phyloP scores from a whole-genome alignment of 2,888 invertebrate species.

The Troides oblongomaculatus region DNA sequence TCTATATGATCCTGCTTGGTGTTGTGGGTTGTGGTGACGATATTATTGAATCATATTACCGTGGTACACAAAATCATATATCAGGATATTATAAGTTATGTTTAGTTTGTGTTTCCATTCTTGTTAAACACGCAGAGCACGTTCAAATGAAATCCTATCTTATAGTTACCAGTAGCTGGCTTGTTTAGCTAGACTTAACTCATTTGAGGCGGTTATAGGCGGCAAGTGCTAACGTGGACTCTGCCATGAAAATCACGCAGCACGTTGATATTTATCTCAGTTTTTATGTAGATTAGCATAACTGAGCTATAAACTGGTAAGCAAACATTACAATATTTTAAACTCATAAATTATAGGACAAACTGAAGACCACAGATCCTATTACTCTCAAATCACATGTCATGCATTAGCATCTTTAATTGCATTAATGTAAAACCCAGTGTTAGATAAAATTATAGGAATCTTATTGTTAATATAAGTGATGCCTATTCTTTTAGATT shows the following conservation, averaged over 20 bases:
- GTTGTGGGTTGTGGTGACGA: background rate
- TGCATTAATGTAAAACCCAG: background rate
- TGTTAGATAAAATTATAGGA: background rate
- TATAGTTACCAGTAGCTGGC: slow-evolving; percentile 36
- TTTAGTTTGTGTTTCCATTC: no score
- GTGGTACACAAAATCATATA: no score
- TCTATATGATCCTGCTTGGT: background rate
- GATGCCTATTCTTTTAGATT: no score
- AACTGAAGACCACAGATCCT: slow-evolving; percentile 5
- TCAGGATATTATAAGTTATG: no score
- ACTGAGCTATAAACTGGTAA: slow-evolving; percentile 6
- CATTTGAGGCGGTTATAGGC: slow-evolving; percentile 47
- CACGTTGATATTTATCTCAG: slow-evolving; percentile 26
- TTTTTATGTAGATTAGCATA: slow-evolving; percentile 23
- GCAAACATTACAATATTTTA: slow-evolving; percentile 9
- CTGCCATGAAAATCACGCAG: slow-evolving; percentile 15
- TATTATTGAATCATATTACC: background rate
- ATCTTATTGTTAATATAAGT: no score
- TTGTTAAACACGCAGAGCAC: no score
- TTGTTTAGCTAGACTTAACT: slow-evolving; percentile 34
- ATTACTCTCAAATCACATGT: background rate
- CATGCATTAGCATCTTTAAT: slow-evolving; percentile 6
- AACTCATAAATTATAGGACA: slow-evolving; percentile 5
- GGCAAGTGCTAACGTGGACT: slow-evolving; percentile 35
- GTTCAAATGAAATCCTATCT: slow-evolving; percentile 40